phyloP scores from a whole-genome alignment of 2,888 invertebrate species.

The Diaprepes abbreviatus region DNA sequence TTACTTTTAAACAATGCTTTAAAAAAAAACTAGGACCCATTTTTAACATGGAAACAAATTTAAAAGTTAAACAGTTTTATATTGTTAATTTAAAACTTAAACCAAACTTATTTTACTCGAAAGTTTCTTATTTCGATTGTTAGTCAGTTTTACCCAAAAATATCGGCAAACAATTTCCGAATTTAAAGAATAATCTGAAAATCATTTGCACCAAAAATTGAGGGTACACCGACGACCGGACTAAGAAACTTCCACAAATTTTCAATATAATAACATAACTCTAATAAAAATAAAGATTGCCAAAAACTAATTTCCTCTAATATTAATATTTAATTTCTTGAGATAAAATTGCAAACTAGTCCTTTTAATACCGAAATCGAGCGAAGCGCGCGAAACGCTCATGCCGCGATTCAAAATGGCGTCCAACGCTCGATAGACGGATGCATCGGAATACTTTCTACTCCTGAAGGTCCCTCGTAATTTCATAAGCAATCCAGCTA shows the following conservation, averaged over 20 bases:
- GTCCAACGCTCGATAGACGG: conserved; percentile 68
- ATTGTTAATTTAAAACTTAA: too few species aligned
- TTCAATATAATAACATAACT: background rate
- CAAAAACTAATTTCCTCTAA: conserved; percentile 30
- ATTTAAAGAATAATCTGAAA: background rate
- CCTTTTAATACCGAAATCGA: conserved; percentile 70
- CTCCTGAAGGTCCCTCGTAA: conserved; percentile 55
- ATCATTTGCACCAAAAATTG: background rate
- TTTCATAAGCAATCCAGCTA: conserved; percentile 48
- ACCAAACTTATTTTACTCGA: too few species aligned
- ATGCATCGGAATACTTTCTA: conserved; percentile 68
- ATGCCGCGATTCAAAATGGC: conserved; percentile 69
- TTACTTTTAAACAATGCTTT: too few species aligned
- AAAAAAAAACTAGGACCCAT: too few species aligned
- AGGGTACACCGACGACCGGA: background rate
- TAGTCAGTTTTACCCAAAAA: too few species aligned
- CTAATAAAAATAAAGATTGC: background rate
- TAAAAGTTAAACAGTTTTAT: too few species aligned
- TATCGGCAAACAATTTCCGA: background rate
- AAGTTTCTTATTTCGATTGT: too few species aligned
- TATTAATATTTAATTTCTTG: conserved; percentile 69
- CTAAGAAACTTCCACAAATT: background rate
- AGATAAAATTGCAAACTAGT: conserved; percentile 71
- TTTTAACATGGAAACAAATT: too few species aligned
- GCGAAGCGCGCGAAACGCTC: conserved; percentile 69